Conservation (phyloP, 2,113 vertebrate species). For the Scolopax mira region DNA sequence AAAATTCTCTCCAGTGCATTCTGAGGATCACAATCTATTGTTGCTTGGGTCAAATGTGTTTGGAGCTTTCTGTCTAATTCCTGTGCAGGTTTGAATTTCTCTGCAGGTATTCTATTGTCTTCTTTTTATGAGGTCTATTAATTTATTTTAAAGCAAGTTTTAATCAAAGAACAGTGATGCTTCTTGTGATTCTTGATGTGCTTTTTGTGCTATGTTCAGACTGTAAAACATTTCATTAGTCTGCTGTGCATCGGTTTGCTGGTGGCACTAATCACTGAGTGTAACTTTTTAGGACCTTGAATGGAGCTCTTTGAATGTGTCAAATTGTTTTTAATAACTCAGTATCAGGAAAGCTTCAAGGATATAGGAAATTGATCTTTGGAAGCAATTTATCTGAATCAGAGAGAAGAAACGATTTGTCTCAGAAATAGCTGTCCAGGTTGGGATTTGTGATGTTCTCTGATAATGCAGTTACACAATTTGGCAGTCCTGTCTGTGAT, state of each 20-base stretch:
- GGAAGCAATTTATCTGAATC: not conserved
- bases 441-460: not conserved
- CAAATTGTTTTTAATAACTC: not conserved
- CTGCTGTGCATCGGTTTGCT: not conserved
- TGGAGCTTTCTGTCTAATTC: not conserved
- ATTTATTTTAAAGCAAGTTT: not conserved
- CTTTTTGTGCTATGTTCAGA: not conserved
- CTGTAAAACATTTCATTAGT: not conserved
- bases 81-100: not conserved
- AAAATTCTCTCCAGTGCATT: not conserved
- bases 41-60: not conserved
- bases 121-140: not conserved
- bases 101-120: not conserved
- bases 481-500: not conserved
- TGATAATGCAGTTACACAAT: not conserved
- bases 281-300: not conserved
- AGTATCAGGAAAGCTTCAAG: not conserved
- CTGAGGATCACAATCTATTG: not conserved
- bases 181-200: not conserved
- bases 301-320: not conserved
- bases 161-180: not conserved
- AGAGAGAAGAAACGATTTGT: not conserved
- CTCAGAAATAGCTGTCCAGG: not conserved
- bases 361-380: not conserved
- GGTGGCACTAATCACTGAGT: not conserved